Evolutionary conservation across 1,140 invertebrate species (phyloP).

Genomic region (Heliconius congener): DNA sequence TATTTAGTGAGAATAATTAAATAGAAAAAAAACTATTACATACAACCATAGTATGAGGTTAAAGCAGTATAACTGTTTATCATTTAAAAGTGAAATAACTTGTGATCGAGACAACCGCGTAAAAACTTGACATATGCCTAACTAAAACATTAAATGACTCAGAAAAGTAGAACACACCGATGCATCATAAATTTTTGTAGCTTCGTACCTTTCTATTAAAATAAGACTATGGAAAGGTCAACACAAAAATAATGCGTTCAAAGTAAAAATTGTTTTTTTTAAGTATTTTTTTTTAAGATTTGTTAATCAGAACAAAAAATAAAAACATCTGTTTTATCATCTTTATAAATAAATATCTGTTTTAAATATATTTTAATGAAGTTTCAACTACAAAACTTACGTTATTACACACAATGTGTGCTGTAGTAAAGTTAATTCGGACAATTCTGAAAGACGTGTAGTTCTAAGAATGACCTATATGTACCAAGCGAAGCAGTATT

Average conservation of each 20-base stretch:
- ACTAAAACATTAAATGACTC: not conserved
- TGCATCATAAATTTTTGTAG: not conserved
- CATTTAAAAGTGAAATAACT: not conserved
- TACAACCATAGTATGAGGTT: not conserved
- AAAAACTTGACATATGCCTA: not conserved
- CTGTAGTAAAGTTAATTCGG: too few species aligned
- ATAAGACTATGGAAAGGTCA: not conserved
- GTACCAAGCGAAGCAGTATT: too few species aligned
- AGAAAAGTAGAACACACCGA: not conserved
- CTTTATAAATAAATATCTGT: not conserved
- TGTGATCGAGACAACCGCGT: not conserved
- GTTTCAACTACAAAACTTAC: too few species aligned
- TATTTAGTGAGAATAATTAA: not conserved
- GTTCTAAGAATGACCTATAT: too few species aligned
- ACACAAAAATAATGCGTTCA: constrained; percentile 3
- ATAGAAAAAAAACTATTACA: not conserved
- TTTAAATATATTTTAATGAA: too few species aligned
- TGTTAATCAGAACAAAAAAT: too few species aligned
- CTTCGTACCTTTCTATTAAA: not conserved
- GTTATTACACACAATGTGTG: too few species aligned
- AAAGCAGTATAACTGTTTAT: not conserved
- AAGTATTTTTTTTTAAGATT: too few species aligned
- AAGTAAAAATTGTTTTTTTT: not conserved
- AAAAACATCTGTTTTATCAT: not conserved
- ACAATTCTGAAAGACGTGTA: too few species aligned